phyloP scores from a whole-genome alignment of 2,797 vertebrate species.

The Rhinophrynus dorsalis region DNA sequence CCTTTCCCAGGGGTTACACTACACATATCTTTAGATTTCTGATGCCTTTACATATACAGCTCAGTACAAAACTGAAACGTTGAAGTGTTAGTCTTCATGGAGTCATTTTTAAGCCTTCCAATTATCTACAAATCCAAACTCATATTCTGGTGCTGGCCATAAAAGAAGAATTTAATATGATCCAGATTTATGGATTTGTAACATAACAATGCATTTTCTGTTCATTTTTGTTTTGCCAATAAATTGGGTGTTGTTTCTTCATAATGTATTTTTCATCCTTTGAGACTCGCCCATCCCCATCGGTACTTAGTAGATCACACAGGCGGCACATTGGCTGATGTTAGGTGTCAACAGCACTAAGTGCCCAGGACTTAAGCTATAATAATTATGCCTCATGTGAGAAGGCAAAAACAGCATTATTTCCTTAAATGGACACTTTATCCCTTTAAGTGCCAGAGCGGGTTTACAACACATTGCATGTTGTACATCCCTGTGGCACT shows the following conservation, averaged over 20 bases:
- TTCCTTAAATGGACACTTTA: too few relatives aligned
- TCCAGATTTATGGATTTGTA: slow-evolving; percentile 23
- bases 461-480: too few relatives aligned
- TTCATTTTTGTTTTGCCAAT: background rate
- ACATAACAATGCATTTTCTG: slow-evolving; percentile 9
- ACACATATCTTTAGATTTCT: background rate
- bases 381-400: background rate
- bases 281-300: background rate
- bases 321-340: background rate
- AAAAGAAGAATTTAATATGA: slow-evolving; percentile 10
- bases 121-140: slow-evolving; percentile 10
- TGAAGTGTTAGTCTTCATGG: background rate
- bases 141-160: slow-evolving; percentile 2
- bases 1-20: too few relatives aligned
- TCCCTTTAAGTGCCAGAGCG: too few relatives aligned
- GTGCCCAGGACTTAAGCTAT: too few relatives aligned
- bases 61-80: background rate
- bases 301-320: background rate
- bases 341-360: too few relatives aligned
- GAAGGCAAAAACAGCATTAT: too few relatives aligned
- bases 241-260: background rate
- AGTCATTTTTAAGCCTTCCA: background rate
- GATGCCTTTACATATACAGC: background rate
- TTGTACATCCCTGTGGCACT: too few relatives aligned
- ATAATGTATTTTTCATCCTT: background rate